Base-by-base conservation (phyloP, 1,140 invertebrate genomes). In the Archegozetes longisetosus region DNA sequence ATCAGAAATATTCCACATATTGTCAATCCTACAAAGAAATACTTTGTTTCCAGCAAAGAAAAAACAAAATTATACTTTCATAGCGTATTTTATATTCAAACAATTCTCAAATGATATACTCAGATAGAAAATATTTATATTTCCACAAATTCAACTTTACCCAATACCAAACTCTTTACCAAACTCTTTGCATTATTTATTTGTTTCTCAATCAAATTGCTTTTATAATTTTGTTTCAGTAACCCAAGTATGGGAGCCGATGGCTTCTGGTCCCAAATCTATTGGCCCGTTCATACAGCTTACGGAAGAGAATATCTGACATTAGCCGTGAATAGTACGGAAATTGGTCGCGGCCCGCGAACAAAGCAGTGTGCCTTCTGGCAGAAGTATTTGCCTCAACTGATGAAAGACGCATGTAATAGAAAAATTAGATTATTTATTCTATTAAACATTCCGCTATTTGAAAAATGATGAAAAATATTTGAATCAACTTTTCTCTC, bases 291-390 rank as follows among this genome's bases (percentile, higher is more conserved):
- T 40, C 87, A 93, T 72, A 88, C 86, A 13, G 79, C 81, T 1
- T 78, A 79, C 58, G 85, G 84, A 12, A 79, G 86, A 66, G 86
- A 93, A 70, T 94, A 85, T 73, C 76, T 95, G 55, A 85, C 85
- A 1, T 73, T 95, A 54, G 83, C 83, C 62, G 78, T 84, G 0
- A 88, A 91, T 71, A 80, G 78, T 12, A 84, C 81, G 26, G 77
- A 80, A n/a, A 82, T 86, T 23, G 88, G 89, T 9, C 78, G 82
- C 57, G 92, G 89, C 22, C 84, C 86, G 4, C 78, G 89, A 61
- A 79, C 87, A 60, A 88, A 88, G 72, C 82, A 94, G 71, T 96
- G 92, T 76, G 87, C 88, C 55, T 96, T 96, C 74, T 96, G 92
- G 91, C 88, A 91, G 71, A 84, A 88, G 69, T 92, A 93, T 71